phyloP scores from a whole-genome alignment of 2,113 vertebrate species.

The Podarcis muralis region DNA sequence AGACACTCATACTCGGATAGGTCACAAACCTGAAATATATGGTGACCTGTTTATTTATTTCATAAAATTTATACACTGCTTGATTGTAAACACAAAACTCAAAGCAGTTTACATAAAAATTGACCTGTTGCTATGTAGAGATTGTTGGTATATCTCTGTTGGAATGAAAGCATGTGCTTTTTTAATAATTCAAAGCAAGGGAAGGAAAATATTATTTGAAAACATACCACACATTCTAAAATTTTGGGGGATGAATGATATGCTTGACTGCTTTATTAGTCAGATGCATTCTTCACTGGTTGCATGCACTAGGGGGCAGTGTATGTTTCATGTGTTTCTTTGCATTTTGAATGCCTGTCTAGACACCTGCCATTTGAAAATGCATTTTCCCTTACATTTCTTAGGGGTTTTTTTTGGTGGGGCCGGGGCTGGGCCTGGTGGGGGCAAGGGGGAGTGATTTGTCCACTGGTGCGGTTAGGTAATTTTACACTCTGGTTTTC shows the following conservation, averaged over 20 bases:
- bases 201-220: background rate
- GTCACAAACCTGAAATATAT: background rate
- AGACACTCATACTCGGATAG: background rate
- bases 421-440: too few species aligned
- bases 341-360: constrained; percentile 2
- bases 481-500: too few species aligned
- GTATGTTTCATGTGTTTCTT: constrained; percentile 41
- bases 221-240: background rate
- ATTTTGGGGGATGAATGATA: background rate
- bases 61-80: too few species aligned
- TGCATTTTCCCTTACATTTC: background rate
- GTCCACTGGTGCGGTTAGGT: too few species aligned
- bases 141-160: background rate
- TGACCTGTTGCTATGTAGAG: too few species aligned
- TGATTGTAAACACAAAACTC: too few species aligned
- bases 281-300: background rate
- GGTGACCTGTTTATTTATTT: too few species aligned
- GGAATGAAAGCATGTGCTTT: background rate
- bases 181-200: background rate
- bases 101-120: too few species aligned
- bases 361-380: background rate
- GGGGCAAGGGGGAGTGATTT: too few species aligned
- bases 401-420: background rate
- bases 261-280: background rate
- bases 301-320: constrained; percentile 63